These are phyloP conservation scores for Sphaeramia orbicularis DNA, from an alignment of 2,797 vertebrate genomes.

Conservation along the genomic window DNA sequence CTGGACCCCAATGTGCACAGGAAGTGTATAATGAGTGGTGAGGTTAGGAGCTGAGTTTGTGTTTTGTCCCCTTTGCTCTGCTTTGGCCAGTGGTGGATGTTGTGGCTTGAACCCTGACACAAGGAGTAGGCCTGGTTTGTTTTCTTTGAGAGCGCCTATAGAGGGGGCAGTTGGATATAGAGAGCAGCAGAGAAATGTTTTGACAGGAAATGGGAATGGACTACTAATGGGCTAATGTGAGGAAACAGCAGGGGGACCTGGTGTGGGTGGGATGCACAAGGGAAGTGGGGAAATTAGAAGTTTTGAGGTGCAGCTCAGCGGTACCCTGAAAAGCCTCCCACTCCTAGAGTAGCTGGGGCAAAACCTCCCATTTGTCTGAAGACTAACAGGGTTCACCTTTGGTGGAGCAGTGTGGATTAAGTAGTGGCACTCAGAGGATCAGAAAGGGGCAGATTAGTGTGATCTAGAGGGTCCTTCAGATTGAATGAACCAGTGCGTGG, in stretches of 20 bases:
- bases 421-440: conserved; percentile 65
- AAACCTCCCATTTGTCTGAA: conserved; percentile 73
- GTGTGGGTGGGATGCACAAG: conserved; percentile 46
- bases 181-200: conserved; percentile 64
- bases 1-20: conserved; percentile 48
- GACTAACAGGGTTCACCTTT: conserved; percentile 80
- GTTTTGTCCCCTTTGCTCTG: conserved; percentile 76
- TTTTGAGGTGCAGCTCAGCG: conserved; percentile 64
- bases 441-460: conserved; percentile 71
- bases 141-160: conserved; percentile 62
- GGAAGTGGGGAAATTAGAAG: conserved; percentile 27
- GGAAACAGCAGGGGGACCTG: conserved; percentile 54
- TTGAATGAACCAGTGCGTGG: conserved; percentile 17
- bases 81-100: conserved; percentile 57
- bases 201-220: conserved; percentile 80
- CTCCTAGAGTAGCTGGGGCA: conserved; percentile 51
- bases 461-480: conserved; percentile 71
- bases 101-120: conserved; percentile 66
- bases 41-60: conserved; percentile 67
- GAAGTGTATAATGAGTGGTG: conserved; percentile 64
- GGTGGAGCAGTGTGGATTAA: conserved; percentile 71
- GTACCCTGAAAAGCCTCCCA: conserved; percentile 46
- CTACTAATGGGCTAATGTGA: conserved; percentile 69
- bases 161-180: conserved; percentile 63
- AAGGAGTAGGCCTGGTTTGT: conserved; percentile 59